A percentile compares a stretch with the other conserved stretches of the same genome.
Evolutionary conservation across 2,888 invertebrate genomes (phyloP).

Genomic region (Eupithecia inturbata): DNA sequence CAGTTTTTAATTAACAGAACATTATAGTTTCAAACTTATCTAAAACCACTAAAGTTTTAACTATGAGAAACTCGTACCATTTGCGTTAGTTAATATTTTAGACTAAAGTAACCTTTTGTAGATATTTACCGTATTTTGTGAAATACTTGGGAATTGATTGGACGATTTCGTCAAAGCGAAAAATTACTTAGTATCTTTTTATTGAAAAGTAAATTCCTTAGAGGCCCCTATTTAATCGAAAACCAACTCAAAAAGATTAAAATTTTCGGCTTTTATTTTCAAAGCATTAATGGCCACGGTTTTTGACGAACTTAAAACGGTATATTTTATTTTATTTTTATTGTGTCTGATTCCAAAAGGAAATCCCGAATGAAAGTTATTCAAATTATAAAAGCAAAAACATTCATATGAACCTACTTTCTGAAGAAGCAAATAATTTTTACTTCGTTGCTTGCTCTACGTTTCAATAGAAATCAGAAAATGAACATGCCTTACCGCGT

Average conservation of each 20-base stretch:
- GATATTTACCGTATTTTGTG: not conserved
- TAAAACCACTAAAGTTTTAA: conserved; percentile 11
- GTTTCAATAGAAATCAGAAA: too few species aligned
- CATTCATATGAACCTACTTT: too few species aligned
- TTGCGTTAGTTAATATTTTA: conserved; percentile 28
- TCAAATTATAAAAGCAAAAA: too few species aligned
- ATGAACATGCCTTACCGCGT: too few species aligned
- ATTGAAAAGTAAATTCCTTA: not conserved
- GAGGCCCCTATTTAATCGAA: not conserved
- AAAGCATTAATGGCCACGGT: too few species aligned
- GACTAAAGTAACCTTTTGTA: not conserved
- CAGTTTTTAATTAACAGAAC: conserved; percentile 64
- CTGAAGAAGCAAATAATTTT: too few species aligned
- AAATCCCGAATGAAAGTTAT: too few species aligned
- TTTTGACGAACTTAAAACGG: too few species aligned
- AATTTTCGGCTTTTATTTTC: too few species aligned
- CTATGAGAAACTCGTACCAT: conserved; percentile 49
- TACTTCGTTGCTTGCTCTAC: too few species aligned
- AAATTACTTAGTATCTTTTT: not conserved
- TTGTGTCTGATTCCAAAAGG: too few species aligned
- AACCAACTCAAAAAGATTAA: not conserved
- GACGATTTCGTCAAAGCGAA: not conserved
- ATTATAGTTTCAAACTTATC: conserved; percentile 56
- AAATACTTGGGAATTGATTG: not conserved
- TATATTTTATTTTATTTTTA: too few species aligned